Evolutionary conservation across 2,113 vertebrate species (phyloP), one percentile per base, ranked within the genome.

Genomic region (Pollimyrus isidori): DNA sequence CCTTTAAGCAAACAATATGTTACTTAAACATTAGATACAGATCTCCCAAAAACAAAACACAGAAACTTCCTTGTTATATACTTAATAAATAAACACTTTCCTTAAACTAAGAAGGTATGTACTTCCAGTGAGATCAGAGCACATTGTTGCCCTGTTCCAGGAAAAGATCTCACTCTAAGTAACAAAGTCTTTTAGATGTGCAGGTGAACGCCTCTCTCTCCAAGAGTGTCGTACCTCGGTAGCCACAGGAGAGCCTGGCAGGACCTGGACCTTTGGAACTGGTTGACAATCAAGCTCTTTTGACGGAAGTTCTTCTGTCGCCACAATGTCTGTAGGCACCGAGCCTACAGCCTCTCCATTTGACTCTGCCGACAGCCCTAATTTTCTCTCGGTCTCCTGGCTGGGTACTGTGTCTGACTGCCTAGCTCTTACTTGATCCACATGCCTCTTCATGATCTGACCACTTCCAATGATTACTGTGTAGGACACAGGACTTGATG

Each of bases 381-480:
- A 58, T 23, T 58, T 19, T 58, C 53, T 21, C 19, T 23, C 53
- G 53, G 21, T 19, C 53, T 58, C 53, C 53, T 19, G 53, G 4
- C 53, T 46, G 39, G 6, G 82, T 23, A n/a, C 35, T 23, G 82
- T 46, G 13, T 56, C 86, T 30, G 86, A 23, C 7, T 1, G 23
- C 35, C 86, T n/a, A 11, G 86, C 86, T 87, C 86, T 56, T 13
- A 87, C 26, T 26, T 87, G 86, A 39, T 87, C 86, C 21, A 87
- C 86, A 56, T 87, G 86, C 45, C 49, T 56, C 23, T 39, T 50
- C 48, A 87, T 19, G 7, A n/a, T 87, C 10, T 87, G 50, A 4
- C 86, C 86, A 53, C 30, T 56, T 53, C 86, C 49, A n/a, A 87
- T 10, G 23, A 50, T n/a, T 7, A 56, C 48, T 26, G 19, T 86